phyloP scores from a whole-genome alignment of 2,113 vertebrate genomes.

The Rhizomys pruinosus region DNA sequence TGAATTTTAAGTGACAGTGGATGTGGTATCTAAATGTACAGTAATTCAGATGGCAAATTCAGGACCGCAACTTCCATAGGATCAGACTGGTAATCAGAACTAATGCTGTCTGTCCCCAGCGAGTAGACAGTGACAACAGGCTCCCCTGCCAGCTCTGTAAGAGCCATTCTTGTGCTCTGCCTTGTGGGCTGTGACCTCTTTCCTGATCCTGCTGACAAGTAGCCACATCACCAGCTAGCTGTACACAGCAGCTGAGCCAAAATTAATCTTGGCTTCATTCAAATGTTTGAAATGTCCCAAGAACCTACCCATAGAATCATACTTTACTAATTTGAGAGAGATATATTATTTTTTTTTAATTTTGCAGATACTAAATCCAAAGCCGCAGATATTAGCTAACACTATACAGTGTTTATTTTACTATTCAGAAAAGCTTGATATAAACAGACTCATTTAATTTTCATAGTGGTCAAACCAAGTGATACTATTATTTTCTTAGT shows the following conservation, averaged over 20 bases:
- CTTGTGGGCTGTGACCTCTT: neutral
- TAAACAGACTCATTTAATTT: neutral
- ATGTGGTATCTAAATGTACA: neutral
- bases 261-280: neutral
- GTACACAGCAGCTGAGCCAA: neutral
- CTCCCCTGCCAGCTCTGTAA: neutral
- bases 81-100: constrained; percentile 49
- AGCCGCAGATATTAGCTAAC: neutral
- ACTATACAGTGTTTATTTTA: neutral
- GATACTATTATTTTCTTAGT: neutral
- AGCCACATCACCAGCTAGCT: neutral
- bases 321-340: neutral
- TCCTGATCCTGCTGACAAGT: neutral
- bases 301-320: neutral
- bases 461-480: neutral
- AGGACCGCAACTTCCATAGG: neutral
- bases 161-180: neutral
- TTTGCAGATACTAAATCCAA: neutral
- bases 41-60: neutral
- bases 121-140: neutral
- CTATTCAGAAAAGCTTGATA: neutral
- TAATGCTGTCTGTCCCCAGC: constrained; percentile 28
- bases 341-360: neutral
- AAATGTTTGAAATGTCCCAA: neutral
- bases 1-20: neutral